Percentiles rank a stretch among this genome's conserved stretches.
These are phyloP conservation scores for Drosophila pandora DNA, from an alignment of 1,140 invertebrate species.

Conservation along the genomic window DNA sequence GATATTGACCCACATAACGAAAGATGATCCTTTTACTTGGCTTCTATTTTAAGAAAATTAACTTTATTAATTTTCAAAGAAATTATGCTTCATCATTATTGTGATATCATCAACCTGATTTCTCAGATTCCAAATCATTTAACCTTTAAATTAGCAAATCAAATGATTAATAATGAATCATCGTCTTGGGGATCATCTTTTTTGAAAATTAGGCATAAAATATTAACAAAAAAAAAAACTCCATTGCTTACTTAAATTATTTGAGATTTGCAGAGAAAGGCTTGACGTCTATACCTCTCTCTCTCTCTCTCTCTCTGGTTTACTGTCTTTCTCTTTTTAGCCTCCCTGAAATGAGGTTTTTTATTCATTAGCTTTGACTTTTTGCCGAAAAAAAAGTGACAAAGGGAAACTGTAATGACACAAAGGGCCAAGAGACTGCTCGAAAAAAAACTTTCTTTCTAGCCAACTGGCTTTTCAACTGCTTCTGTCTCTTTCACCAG, in stretches of 20 bases:
- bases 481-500: background rate
- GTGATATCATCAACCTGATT: slow-evolving; percentile 29
- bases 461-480: background rate
- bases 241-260: background rate
- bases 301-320: background rate
- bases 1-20: slow-evolving; percentile 12
- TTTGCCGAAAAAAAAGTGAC: background rate
- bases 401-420: slow-evolving; percentile 4
- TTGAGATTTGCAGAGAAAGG: slow-evolving; percentile 5
- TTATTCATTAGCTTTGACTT: slow-evolving; percentile 16
- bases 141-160: slow-evolving; percentile 37
- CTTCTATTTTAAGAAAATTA: background rate
- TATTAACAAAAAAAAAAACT: no score
- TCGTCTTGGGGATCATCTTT: slow-evolving; percentile 1
- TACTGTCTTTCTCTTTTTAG: background rate
- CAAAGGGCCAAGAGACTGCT: background rate
- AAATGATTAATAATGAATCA: slow-evolving; percentile 15
- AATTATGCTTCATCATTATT: slow-evolving; percentile 2
- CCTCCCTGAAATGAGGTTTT: background rate
- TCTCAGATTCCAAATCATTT: slow-evolving; percentile 7
- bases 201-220: slow-evolving; percentile 14
- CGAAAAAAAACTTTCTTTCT: background rate
- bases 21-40: background rate
- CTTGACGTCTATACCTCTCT: no score
- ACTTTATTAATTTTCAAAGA: background rate